Evolutionary conservation across 2,888 invertebrate species (phyloP).

Genomic region (Cremastobaeus sp.): DNA sequence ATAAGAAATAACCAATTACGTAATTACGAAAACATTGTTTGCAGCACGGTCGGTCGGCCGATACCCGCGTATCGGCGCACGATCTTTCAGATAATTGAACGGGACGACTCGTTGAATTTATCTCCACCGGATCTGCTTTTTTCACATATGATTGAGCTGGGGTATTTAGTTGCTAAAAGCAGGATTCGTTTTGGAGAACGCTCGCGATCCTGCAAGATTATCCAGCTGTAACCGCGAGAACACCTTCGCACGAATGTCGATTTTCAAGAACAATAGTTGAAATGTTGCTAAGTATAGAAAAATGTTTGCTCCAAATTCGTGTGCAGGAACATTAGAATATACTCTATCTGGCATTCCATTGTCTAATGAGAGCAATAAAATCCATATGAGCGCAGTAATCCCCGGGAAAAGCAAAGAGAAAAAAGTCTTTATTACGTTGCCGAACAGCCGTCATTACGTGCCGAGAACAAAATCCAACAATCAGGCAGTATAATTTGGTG

Average conservation of each 20-base stretch:
- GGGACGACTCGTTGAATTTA: conserved; percentile 23
- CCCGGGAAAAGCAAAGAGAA: neutral
- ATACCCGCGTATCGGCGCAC: conserved; percentile 7
- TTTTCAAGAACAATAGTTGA: too few species aligned
- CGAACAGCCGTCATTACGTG: conserved; percentile 20
- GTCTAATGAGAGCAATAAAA: neutral
- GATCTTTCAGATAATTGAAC: conserved; percentile 9
- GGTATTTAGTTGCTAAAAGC: conserved; percentile 21
- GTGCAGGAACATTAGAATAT: too few species aligned
- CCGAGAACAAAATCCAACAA: conserved; percentile 27
- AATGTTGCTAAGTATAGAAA: too few species aligned
- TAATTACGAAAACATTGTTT: conserved; percentile 16
- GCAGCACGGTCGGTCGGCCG: conserved; percentile 1
- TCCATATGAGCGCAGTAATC: neutral
- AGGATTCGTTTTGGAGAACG: too few species aligned
- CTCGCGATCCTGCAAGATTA: too few species aligned
- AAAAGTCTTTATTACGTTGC: conserved; percentile 19
- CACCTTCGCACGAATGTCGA: too few species aligned
- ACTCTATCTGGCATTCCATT: neutral
- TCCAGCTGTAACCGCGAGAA: too few species aligned
- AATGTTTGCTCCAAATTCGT: too few species aligned
- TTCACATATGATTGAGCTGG: conserved; percentile 15
- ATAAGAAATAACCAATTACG: conserved; percentile 11
- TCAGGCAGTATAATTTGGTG: conserved; percentile 29
- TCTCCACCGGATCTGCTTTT: conserved; percentile 32